Conservation (phyloP, 1,140 invertebrate species). For the Zaprionus inermis region DNA sequence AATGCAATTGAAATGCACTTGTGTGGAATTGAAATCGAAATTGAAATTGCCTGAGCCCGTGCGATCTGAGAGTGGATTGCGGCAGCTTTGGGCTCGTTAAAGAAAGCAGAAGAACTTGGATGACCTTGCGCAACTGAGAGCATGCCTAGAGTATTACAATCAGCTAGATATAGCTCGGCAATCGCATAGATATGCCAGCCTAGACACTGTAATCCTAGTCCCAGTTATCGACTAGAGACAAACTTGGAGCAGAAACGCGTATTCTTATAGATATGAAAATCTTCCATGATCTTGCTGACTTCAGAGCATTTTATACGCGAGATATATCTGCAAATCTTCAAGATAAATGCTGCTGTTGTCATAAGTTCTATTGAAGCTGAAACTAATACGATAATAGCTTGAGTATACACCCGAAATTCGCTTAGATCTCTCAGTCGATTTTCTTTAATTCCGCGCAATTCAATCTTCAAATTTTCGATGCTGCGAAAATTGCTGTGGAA, state of each 20-base stretch:
- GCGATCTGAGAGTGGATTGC: conserved; percentile 1
- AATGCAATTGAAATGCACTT: conserved; percentile 71
- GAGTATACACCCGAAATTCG: not conserved
- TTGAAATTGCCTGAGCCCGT: conserved; percentile 43
- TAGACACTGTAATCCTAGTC: not conserved
- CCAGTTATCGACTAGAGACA: not conserved
- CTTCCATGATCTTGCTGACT: no score
- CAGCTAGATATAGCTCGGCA: not conserved
- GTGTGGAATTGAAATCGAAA: conserved; percentile 56
- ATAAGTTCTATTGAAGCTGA: not conserved
- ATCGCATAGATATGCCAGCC: not conserved
- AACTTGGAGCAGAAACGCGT: no score
- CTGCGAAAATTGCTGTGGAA: not conserved
- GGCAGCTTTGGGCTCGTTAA: not conserved
- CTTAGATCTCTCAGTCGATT: not conserved
- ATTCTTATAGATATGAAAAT: no score
- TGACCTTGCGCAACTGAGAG: conserved; percentile 24
- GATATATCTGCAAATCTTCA: no score
- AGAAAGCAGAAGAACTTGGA: not conserved
- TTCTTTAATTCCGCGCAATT: not conserved
- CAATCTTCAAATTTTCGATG: not conserved
- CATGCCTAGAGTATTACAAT: not conserved
- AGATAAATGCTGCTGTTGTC: no score
- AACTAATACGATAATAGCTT: not conserved
- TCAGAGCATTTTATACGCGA: no score